A percentile compares a stretch with the other conserved stretches of the same genome.
phyloP scores from a whole-genome alignment of 1,140 invertebrate species.

The Neoseiulus cucumeris region DNA sequence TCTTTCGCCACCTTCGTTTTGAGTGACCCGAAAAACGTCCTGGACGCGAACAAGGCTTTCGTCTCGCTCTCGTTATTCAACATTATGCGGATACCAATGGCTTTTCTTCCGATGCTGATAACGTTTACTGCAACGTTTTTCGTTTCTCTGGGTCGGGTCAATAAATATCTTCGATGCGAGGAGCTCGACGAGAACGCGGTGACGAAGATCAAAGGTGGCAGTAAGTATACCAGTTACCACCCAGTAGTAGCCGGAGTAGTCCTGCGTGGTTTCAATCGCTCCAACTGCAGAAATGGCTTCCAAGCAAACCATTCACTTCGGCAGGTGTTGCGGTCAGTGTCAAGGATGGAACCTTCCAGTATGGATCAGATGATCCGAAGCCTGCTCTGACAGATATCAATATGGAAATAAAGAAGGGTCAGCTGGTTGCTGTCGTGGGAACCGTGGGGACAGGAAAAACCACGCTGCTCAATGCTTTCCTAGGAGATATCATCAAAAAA shows the following conservation, averaged over 20 bases:
- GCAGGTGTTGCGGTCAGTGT: conserved; percentile 17
- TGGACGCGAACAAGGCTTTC: conserved; percentile 40
- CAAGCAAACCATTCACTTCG: no score
- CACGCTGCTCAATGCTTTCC: conserved; percentile 33
- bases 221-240: no score
- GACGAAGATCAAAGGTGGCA: conserved; percentile 14
- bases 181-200: conserved; percentile 23
- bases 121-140: conserved; percentile 25
- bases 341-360: conserved; percentile 18
- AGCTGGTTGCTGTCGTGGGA: conserved; percentile 34
- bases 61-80: conserved; percentile 41
- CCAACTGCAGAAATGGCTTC: no score
- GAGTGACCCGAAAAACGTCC: conserved; percentile 27
- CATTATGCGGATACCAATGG: conserved; percentile 33
- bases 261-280: no score
- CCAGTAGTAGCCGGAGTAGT: no score
- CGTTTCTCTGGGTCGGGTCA: conserved; percentile 25
- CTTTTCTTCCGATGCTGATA: conserved; percentile 33
- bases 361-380: conserved; percentile 14
- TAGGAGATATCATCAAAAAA: conserved; percentile 32
- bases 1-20: conserved; percentile 31
- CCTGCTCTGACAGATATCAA: conserved; percentile 19
- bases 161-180: conserved; percentile 24
- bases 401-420: conserved; percentile 30
- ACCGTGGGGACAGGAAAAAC: conserved; percentile 35